Evolutionary conservation across 2,888 invertebrate species (phyloP).

Genomic region (Phaonia tiefii): DNA sequence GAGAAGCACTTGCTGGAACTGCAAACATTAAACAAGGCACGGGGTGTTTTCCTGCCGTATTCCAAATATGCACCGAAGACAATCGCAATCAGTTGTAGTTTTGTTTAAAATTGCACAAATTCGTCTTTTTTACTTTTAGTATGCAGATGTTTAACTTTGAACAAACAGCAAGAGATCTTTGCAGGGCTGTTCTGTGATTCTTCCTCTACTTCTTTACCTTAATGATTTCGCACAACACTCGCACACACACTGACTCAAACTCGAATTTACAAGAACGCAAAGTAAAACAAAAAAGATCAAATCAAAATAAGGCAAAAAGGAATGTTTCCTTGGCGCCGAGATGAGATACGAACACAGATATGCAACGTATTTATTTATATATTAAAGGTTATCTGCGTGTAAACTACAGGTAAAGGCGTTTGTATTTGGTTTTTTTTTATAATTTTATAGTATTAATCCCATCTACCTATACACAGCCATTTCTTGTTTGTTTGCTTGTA

Average conservation of each 20-base stretch:
- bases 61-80: neutral
- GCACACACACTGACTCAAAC: too few relatives aligned
- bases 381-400: too few relatives aligned
- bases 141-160: too few relatives aligned
- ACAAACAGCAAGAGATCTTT: neutral
- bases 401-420: too few relatives aligned
- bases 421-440: too few relatives aligned
- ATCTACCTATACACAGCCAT: too few relatives aligned
- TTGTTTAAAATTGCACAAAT: neutral
- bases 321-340: constrained; percentile 30
- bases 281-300: neutral
- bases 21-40: neutral
- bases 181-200: neutral
- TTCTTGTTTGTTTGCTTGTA: too few relatives aligned
- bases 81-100: neutral
- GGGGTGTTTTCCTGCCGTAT: neutral
- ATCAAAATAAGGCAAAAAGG: neutral
- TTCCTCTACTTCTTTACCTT: neutral
- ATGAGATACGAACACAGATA: too few relatives aligned
- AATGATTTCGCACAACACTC: too few relatives aligned
- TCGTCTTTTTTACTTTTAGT: neutral
- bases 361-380: too few relatives aligned
- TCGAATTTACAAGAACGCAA: neutral
- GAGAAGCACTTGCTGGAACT: constrained; percentile 53
- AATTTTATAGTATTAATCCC: too few relatives aligned